Base-by-base conservation (phyloP, 2,797 vertebrate genomes). In the Oreortyx pictus region DNA sequence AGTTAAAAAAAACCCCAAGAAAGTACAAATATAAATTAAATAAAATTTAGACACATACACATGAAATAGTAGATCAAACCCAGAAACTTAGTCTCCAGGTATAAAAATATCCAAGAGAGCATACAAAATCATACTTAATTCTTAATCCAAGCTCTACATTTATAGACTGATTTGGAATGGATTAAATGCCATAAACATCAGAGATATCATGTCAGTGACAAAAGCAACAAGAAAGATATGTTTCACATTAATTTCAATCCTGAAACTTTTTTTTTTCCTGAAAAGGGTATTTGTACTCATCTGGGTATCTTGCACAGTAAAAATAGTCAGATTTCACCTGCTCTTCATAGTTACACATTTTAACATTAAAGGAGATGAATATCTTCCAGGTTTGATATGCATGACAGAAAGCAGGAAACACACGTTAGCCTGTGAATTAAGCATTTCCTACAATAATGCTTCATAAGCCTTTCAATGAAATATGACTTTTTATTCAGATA, bases 1-100 rank as follows among this genome's bases (percentile, higher is more conserved):
- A 29, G 4, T 23, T 49, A 59, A n/a, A 18, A 78, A 82, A 61
- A 37, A 41, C 14, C 2, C 39, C 39, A 1, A 1, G 54, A 89
- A 82, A 0, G 0, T 61, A 19, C 43, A 57, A 86, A 76, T 2
- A 1, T 6, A 46, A 71, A 79, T 37, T 41, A 52, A 0, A 57
- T n/a, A 56, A 43, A 81, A 56, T 4, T 83, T 60, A 9, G 77
- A 78, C 6, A 37, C 2, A 27, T 41, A 29, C 5, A 43, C 6
- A 7, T 31, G 18, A 75, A 86, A 54, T 12, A n/a, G 27, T 4
- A 84, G 16, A 70, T 9, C 44, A 64, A 70, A 78, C 4, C 23
- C 8, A 76, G n/a, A 70, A 78, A 67, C 9, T 11, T 47, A 35
- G 2, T 33, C 43, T 75, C 43, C 23, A 52, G 25, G 23, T 27